Conservation (phyloP, 2,113 vertebrate species). For the Alouatta palliata region DNA sequence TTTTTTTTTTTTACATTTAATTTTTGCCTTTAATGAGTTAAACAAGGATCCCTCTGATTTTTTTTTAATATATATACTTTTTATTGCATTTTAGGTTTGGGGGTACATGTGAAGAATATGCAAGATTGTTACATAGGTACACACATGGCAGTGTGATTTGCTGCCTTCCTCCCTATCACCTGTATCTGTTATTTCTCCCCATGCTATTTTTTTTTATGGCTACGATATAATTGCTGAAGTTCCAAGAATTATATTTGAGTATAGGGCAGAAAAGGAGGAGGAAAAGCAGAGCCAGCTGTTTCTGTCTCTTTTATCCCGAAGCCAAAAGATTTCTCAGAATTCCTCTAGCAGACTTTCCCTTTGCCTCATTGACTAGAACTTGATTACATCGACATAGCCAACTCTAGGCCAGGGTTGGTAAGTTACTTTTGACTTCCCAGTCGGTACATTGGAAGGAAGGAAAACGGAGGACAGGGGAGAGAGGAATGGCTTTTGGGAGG, state of each 20-base stretch:
- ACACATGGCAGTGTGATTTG: too few relatives aligned
- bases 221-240: background rate
- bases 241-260: background rate
- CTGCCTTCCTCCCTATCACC: too few relatives aligned
- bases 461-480: background rate
- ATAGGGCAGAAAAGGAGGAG: background rate
- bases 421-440: background rate
- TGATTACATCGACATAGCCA: rapidly evolving
- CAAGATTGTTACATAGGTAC: too few relatives aligned
- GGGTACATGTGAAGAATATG: too few relatives aligned
- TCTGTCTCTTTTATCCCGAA: background rate
- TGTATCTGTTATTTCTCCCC: too few relatives aligned
- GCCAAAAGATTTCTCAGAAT: background rate
- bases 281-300: too few relatives aligned
- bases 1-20: background rate
- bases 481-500: too few relatives aligned
- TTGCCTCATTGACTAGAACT: background rate
- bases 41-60: too few relatives aligned
- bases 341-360: background rate
- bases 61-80: too few relatives aligned
- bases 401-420: background rate
- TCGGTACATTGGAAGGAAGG: background rate
- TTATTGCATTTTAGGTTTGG: too few relatives aligned
- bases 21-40: too few relatives aligned
- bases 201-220: background rate